Conservation (phyloP, 2,888 invertebrate species). For the Cephus nigrinus region DNA sequence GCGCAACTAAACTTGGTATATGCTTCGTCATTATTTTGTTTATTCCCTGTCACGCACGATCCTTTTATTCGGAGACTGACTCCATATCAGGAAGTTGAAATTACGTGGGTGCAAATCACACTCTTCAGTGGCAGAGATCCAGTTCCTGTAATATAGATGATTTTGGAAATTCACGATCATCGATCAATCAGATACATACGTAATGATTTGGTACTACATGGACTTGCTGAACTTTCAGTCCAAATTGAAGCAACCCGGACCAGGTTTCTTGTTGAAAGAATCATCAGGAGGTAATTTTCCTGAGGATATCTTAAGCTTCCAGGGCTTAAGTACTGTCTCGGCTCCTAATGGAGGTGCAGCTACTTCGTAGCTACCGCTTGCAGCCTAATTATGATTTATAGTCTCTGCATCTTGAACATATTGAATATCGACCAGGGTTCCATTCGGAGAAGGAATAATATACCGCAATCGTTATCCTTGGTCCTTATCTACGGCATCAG, state of each 20-base stretch:
- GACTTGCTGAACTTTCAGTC: neutral
- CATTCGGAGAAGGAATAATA: neutral
- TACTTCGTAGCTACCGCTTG: conserved; percentile 54
- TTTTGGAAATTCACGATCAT: neutral
- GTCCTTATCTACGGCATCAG: neutral
- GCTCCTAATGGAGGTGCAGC: conserved; percentile 58
- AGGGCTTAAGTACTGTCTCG: conserved; percentile 48
- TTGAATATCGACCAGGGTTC: conserved; percentile 38
- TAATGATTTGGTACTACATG: neutral
- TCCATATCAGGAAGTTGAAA: conserved; percentile 30
- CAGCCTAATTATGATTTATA: conserved; percentile 62
- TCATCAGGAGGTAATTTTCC: neutral
- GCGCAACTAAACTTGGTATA: conserved; percentile 27
- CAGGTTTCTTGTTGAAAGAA: neutral
- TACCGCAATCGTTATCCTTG: neutral
- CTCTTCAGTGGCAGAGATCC: conserved; percentile 19
- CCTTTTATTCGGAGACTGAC: conserved; percentile 39
- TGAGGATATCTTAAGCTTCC: conserved; percentile 46
- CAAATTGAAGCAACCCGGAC: neutral
- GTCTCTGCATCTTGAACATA: conserved; percentile 47
- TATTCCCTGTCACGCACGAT: conserved; percentile 49
- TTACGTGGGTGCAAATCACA: conserved; percentile 53
- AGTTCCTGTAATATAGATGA: neutral
- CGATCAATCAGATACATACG: neutral
- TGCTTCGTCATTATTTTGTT: conserved; percentile 61